phyloP scores from a whole-genome alignment of 1,140 invertebrate genomes.

The Pygmarrhopalites habei region DNA sequence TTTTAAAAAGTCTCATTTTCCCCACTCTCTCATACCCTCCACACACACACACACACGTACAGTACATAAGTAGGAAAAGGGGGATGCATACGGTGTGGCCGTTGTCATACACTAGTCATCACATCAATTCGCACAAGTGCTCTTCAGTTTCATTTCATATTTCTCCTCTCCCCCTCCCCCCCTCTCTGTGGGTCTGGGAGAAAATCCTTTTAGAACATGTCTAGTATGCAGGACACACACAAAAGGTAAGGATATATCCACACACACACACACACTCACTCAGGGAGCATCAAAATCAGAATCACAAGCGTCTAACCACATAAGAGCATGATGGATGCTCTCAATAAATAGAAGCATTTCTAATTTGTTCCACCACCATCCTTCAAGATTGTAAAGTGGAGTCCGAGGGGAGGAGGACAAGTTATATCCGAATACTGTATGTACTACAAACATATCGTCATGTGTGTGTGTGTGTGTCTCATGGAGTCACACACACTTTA shows the following conservation, averaged over 20 bases:
- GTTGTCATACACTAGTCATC: constrained; percentile 4
- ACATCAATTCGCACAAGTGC: constrained; percentile 13
- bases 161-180: constrained; percentile 7
- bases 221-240: background rate
- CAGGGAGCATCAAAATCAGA: background rate
- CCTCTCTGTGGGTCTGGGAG: background rate
- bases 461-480: too few relatives aligned
- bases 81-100: too few relatives aligned
- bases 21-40: too few relatives aligned
- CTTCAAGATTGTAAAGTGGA: too few relatives aligned
- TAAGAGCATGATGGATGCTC: too few relatives aligned
- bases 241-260: background rate
- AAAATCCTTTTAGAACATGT: background rate
- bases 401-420: background rate
- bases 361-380: too few relatives aligned
- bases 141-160: constrained; percentile 26
- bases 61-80: too few relatives aligned
- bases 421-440: background rate
- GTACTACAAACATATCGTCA: background rate
- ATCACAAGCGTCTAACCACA: too few relatives aligned
- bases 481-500: too few relatives aligned
- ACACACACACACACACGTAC: too few relatives aligned
- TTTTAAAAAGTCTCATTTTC: too few relatives aligned
- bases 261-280: background rate
- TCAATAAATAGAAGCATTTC: too few relatives aligned